Percentiles rank a stretch among this genome's conserved stretches.
phyloP scores from a whole-genome alignment of 2,797 vertebrate genomes.

The Eremophila alpestris region DNA sequence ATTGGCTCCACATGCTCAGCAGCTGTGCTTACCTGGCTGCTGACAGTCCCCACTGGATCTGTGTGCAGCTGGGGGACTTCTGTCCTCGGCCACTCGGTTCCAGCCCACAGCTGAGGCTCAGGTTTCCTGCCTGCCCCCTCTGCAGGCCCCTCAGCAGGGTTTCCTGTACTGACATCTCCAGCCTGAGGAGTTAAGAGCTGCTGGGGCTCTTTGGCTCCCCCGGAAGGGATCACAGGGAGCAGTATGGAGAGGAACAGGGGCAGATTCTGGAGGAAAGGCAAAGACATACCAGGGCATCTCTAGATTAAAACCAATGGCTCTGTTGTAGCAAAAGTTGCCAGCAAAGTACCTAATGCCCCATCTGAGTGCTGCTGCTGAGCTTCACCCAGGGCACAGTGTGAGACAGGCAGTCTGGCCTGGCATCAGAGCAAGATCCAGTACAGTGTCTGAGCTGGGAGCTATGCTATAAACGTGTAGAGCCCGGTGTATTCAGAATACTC shows the following conservation, averaged over 20 bases:
- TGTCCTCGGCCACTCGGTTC: background rate
- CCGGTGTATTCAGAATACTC: background rate
- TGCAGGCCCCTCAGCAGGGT: constrained; percentile 24
- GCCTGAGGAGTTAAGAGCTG: background rate
- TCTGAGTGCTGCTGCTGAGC: background rate
- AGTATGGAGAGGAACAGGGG: background rate
- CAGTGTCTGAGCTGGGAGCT: background rate
- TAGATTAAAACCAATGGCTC: background rate
- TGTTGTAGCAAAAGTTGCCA: background rate
- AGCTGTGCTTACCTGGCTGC: constrained; percentile 40
- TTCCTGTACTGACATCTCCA: constrained; percentile 49
- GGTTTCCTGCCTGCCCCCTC: constrained; percentile 55
- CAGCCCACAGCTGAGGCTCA: background rate
- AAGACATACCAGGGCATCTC: background rate
- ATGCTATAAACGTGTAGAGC: background rate
- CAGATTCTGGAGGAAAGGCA: background rate
- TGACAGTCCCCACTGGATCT: background rate
- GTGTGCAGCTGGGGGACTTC: constrained; percentile 20
- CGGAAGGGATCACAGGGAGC: rapidly evolving
- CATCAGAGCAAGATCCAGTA: background rate
- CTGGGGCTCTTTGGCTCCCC: background rate
- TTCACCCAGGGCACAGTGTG: background rate
- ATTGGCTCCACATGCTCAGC: background rate
- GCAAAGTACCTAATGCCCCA: background rate
- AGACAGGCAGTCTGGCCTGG: background rate